phyloP scores from a whole-genome alignment of 1,140 invertebrate genomes.

The Leptoteleia sp. region DNA sequence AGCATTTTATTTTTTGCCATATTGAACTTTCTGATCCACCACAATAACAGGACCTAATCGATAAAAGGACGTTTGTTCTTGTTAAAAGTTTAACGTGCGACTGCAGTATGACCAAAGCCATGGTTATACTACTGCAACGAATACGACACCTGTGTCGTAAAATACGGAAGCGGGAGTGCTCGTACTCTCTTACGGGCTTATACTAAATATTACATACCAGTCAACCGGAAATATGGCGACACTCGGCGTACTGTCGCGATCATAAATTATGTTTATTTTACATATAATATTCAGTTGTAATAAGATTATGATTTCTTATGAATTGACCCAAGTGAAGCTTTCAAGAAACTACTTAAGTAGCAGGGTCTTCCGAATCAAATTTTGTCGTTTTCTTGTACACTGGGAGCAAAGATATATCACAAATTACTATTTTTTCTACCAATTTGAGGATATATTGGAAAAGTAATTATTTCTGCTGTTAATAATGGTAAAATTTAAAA shows the following conservation, averaged over 20 bases:
- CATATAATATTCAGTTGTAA: slow-evolving; percentile 23
- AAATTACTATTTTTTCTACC: too few relatives aligned
- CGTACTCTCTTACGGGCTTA: slow-evolving; percentile 41
- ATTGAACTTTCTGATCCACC: not conserved
- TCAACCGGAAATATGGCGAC: slow-evolving; percentile 32
- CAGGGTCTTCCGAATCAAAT: too few relatives aligned
- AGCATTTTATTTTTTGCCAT: not conserved
- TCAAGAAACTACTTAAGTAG: too few relatives aligned
- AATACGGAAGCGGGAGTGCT: slow-evolving; percentile 25
- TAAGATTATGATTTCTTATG: slow-evolving; percentile 37
- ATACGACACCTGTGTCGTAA: slow-evolving; percentile 36
- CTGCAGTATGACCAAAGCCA: slow-evolving; percentile 46
- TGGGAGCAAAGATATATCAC: too few relatives aligned
- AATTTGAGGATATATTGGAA: too few relatives aligned
- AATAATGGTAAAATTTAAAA: too few relatives aligned
- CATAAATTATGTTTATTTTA: slow-evolving; percentile 37
- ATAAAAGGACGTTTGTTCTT: not conserved
- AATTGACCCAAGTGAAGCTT: too few relatives aligned
- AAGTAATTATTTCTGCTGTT: too few relatives aligned
- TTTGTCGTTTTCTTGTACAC: too few relatives aligned
- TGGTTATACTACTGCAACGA: slow-evolving; percentile 45
- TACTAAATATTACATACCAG: slow-evolving; percentile 46
- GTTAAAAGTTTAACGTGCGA: slow-evolving; percentile 1
- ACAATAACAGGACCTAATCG: not conserved
- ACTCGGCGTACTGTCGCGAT: slow-evolving; percentile 10